A percentile compares a stretch with the other conserved stretches of the same genome.
Evolutionary conservation across 2,888 invertebrate species (phyloP).

Genomic region (Anticlea derivata): DNA sequence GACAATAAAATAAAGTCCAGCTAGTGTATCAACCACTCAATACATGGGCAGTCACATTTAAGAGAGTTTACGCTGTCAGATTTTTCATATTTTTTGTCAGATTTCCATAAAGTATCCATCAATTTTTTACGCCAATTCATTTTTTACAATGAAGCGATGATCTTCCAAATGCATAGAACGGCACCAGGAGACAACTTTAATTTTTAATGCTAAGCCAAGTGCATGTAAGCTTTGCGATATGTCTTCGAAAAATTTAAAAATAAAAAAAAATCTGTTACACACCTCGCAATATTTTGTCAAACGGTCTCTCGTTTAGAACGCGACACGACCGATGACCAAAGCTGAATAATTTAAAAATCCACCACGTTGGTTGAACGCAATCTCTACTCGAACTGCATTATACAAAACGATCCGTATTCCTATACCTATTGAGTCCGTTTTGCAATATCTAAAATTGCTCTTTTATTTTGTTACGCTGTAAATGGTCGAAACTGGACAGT

Average conservation of each 20-base stretch:
- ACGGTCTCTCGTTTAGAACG: slow-evolving; percentile 32
- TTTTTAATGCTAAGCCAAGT: no score
- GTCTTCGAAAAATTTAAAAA: no score
- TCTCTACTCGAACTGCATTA: slow-evolving; percentile 9
- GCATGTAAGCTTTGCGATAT: no score
- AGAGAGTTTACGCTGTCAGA: no score
- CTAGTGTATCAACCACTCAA: no score
- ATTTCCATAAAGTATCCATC: neutral
- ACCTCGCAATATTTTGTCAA: slow-evolving; percentile 35
- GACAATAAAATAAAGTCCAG: neutral
- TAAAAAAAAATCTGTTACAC: slow-evolving; percentile 6
- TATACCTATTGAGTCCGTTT: slow-evolving; percentile 15
- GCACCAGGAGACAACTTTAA: no score
- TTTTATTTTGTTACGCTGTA: slow-evolving; percentile 28
- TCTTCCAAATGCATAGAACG: no score
- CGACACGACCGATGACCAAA: slow-evolving; percentile 31
- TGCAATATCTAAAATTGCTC: slow-evolving; percentile 8
- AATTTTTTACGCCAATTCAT: no score
- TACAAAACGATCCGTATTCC: slow-evolving; percentile 19
- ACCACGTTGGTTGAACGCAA: slow-evolving; percentile 28
- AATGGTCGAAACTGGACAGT: slow-evolving; percentile 26
- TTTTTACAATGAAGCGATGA: no score
- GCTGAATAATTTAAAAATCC: slow-evolving; percentile 40
- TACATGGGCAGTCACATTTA: no score
- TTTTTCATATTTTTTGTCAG: neutral